Evolutionary conservation across 2,888 invertebrate species (phyloP).

Genomic region (Drosophila demipolita): DNA sequence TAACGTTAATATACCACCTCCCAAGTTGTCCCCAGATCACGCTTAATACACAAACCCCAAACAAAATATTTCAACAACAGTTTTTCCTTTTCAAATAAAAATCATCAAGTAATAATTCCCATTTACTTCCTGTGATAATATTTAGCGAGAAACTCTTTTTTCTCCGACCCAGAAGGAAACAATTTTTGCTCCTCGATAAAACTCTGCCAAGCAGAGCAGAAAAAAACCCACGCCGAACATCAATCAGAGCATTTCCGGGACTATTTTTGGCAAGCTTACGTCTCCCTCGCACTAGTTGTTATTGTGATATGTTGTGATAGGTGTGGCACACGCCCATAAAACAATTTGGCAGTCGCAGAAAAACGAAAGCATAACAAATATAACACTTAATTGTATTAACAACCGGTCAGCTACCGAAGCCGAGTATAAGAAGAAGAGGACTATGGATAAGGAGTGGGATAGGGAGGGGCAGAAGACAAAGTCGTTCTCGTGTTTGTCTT

Average conservation of each 20-base stretch:
- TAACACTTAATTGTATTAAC: slow-evolving; percentile 78
- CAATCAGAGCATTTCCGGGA: slow-evolving; percentile 5
- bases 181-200: slow-evolving; percentile 30
- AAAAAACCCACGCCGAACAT: slow-evolving; percentile 5
- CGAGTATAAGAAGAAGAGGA: background rate
- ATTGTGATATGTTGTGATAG: slow-evolving; percentile 42
- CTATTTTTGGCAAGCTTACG: background rate
- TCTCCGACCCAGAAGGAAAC: background rate
- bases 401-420: slow-evolving; percentile 41
- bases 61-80: background rate
- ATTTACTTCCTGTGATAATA: background rate
- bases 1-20: background rate
- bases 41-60: background rate
- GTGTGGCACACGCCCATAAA: slow-evolving; percentile 68
- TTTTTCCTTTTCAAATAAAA: background rate
- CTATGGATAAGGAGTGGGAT: background rate
- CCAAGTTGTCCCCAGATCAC: background rate
- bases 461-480: background rate
- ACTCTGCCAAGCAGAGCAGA: slow-evolving; percentile 14
- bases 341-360: slow-evolving; percentile 72
- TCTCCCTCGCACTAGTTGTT: background rate
- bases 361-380: slow-evolving; percentile 67
- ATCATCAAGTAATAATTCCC: background rate
- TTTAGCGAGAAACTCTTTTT: slow-evolving; percentile 1
- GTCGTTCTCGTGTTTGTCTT: slow-evolving; percentile 44